Evolutionary conservation across 2,888 invertebrate species (phyloP), one percentile per base, ranked within the genome.

Genomic region (Drosophila anceps): DNA sequence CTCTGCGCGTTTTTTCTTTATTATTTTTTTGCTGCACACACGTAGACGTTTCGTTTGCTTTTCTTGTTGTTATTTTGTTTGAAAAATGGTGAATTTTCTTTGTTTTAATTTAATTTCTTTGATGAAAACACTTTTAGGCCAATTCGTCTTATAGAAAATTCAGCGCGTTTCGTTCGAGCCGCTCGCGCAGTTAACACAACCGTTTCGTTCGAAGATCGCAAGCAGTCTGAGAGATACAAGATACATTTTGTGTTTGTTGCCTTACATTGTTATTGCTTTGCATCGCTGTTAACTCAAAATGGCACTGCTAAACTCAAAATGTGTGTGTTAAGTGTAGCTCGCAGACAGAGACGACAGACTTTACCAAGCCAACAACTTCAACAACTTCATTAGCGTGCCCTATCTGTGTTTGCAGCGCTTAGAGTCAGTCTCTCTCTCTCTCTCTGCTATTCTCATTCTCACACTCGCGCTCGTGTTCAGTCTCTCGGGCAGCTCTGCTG

Each of bases 191-290:
- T 71, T 72, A 72, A 79, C 77, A 90, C 90, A 88, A 91, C 85
- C 76, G 83, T 80, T 78, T 84, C 82, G 88, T 81, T 81, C 80
- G 87, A 90, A 73, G 91, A 90, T 91, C 91, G 84, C 87, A 88
- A 81, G 81, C 89, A 91, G 88, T 91, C 91, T 91, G 90, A 90
- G 84, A 79, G 71, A 73, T 76, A 64, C 73, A 79, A 79, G 66
- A 79, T 39, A 77, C 43, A 53, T 46, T 41, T 50, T 53, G 59
- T 54, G 39, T 57, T 57, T 73, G 46, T 50, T 54, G 67, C 58
- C 18, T 13, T 37, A 54, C 33, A 58, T 69, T 55, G 75, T 75
- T 54, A 61, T 69, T 79, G 46, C 59, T 37, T 50, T n/a, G 7
- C 24, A 10, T 10, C 24, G 12, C 46, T 78, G 80, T 76, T 71